Conservation (phyloP, 2,797 vertebrate species). For the Enteromius unitaeniatus region DNA sequence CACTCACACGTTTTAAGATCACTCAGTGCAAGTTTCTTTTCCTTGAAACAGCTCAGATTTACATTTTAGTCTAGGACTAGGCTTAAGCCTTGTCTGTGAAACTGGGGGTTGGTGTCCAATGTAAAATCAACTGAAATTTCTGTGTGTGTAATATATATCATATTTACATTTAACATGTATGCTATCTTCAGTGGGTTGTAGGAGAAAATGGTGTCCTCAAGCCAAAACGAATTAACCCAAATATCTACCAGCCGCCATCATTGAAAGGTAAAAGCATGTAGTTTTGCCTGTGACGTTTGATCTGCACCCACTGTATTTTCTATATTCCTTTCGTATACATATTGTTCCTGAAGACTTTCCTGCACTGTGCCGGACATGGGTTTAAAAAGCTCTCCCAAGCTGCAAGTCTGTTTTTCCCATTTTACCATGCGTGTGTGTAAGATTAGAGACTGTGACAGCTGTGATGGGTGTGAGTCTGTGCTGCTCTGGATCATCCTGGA, state of each 20-base stretch:
- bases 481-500: constrained; percentile 82
- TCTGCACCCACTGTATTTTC: constrained; percentile 30
- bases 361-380: constrained; percentile 11
- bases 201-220: constrained; percentile 94
- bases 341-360: background rate
- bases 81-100: too few relatives aligned
- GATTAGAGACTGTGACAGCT: constrained; percentile 80
- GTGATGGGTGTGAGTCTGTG: constrained; percentile 79
- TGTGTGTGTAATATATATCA: background rate
- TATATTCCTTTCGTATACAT: background rate
- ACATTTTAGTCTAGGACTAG: too few relatives aligned
- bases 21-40: too few relatives aligned
- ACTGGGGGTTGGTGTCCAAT: background rate
- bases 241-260: constrained; percentile 92
- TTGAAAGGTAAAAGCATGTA: constrained; percentile 87
- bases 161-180: background rate
- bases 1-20: too few relatives aligned
- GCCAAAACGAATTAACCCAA: constrained; percentile 90
- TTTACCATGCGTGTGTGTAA: constrained; percentile 42
- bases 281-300: constrained; percentile 27
- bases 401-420: constrained; percentile 17
- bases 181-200: constrained; percentile 82
- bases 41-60: too few relatives aligned
- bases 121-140: background rate
- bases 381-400: constrained; percentile 21